phyloP scores from a whole-genome alignment of 2,888 invertebrate genomes.

The Nephrotoma appendiculata region DNA sequence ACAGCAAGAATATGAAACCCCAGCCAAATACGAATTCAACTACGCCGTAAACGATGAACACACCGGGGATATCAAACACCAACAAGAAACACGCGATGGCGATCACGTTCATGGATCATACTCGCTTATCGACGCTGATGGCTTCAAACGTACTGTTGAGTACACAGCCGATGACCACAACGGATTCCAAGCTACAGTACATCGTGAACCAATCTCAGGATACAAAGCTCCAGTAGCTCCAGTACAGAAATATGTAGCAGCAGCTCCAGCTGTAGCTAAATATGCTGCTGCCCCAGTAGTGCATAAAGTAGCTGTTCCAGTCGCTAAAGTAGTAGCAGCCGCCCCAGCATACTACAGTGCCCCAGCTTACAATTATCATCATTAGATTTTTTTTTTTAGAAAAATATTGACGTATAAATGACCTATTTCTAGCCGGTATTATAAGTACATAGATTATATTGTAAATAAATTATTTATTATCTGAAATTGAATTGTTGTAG shows the following conservation, averaged over 20 bases:
- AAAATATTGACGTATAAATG: neutral
- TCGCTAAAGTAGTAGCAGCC: neutral
- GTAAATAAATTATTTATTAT: neutral
- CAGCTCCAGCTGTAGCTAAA: conserved; percentile 11
- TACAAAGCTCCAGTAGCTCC: neutral
- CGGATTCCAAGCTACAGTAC: neutral
- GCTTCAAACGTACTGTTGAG: neutral
- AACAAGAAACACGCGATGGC: neutral
- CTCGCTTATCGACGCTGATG: neutral
- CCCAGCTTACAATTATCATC: neutral
- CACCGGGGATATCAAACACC: conserved; percentile 16
- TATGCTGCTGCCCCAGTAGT: neutral
- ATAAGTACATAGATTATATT: neutral
- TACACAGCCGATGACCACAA: neutral
- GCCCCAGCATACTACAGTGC: neutral
- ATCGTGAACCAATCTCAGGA: conserved; percentile 11
- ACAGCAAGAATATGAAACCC: conserved; percentile 9
- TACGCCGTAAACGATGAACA: neutral
- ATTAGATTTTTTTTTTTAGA: neutral
- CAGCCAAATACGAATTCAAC: neutral
- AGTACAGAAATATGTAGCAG: neutral
- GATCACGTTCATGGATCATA: neutral
- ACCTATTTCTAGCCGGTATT: neutral
- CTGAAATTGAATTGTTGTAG: neutral
- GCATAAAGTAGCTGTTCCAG: neutral